Evolutionary conservation across 2,888 invertebrate species (phyloP).

Genomic region (Dromius quadrimaculatus): DNA sequence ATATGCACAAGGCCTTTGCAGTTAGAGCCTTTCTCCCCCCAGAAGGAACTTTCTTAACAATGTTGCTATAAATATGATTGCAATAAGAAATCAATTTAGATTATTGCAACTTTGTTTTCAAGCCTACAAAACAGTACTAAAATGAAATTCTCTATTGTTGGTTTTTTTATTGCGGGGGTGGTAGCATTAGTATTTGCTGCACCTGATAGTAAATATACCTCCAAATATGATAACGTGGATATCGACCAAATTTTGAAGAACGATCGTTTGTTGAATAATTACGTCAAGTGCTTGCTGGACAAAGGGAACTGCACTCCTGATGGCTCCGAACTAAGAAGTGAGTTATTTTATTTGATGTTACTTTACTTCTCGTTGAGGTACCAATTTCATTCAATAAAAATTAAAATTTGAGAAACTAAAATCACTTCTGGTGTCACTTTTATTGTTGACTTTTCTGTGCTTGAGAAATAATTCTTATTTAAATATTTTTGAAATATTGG

Average conservation of each 20-base stretch:
- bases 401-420: no score
- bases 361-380: no score
- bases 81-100: slow-evolving; percentile 4
- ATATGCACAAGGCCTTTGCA: slow-evolving; percentile 34
- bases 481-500: neutral
- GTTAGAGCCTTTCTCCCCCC: slow-evolving; percentile 30
- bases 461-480: neutral
- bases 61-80: slow-evolving; percentile 42
- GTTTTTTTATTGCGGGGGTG: slow-evolving; percentile 22
- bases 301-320: slow-evolving; percentile 77
- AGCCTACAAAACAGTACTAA: neutral
- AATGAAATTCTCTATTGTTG: slow-evolving; percentile 39
- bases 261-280: slow-evolving; percentile 74
- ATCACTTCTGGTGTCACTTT: no score
- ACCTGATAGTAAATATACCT: slow-evolving; percentile 68
- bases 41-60: slow-evolving; percentile 22
- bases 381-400: no score
- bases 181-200: slow-evolving; percentile 2
- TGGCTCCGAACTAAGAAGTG: slow-evolving; percentile 78
- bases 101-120: slow-evolving; percentile 15
- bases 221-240: slow-evolving; percentile 78
- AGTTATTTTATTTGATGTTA: no score
- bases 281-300: slow-evolving; percentile 76
- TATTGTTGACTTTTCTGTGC: neutral
- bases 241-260: slow-evolving; percentile 75